phyloP scores from a whole-genome alignment of 2,888 invertebrate species.

The Siphonodentalium dalli region DNA sequence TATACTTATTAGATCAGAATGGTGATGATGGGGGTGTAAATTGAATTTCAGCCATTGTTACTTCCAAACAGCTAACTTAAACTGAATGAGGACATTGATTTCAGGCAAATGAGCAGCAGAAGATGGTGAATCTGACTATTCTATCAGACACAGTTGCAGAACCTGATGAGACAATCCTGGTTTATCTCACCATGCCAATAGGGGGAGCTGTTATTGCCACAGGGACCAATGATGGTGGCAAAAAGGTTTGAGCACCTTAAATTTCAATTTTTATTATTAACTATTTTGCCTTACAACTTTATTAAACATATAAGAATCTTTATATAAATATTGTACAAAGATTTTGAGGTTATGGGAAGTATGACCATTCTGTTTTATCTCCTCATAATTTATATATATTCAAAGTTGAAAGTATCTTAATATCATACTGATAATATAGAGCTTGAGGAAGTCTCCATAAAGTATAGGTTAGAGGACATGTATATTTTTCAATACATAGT shows the following conservation, averaged over 20 bases:
- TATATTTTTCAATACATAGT: too few relatives aligned
- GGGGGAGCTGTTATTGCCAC: conserved; percentile 57
- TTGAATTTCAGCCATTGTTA: too few relatives aligned
- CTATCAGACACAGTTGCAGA: conserved; percentile 55
- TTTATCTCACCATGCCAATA: conserved; percentile 56
- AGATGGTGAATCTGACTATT: conserved; percentile 42
- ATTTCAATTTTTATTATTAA: not conserved
- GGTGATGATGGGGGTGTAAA: too few relatives aligned
- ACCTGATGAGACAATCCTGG: conserved; percentile 52
- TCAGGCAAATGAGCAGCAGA: conserved; percentile 46
- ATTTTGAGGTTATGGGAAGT: not conserved
- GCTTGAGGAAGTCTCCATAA: too few relatives aligned
- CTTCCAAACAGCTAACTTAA: not conserved
- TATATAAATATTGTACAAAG: not conserved
- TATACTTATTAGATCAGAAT: too few relatives aligned
- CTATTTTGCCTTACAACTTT: not conserved
- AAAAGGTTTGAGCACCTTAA: conserved; percentile 38
- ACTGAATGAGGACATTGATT: too few relatives aligned
- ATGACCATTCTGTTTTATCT: not conserved
- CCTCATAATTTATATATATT: not conserved
- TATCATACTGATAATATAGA: too few relatives aligned
- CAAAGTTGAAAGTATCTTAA: too few relatives aligned
- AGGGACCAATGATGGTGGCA: conserved; percentile 49
- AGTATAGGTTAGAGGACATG: too few relatives aligned
- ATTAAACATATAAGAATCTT: not conserved